phyloP scores from a whole-genome alignment of 2,113 vertebrate species.

The Atherinomorus stipes region DNA sequence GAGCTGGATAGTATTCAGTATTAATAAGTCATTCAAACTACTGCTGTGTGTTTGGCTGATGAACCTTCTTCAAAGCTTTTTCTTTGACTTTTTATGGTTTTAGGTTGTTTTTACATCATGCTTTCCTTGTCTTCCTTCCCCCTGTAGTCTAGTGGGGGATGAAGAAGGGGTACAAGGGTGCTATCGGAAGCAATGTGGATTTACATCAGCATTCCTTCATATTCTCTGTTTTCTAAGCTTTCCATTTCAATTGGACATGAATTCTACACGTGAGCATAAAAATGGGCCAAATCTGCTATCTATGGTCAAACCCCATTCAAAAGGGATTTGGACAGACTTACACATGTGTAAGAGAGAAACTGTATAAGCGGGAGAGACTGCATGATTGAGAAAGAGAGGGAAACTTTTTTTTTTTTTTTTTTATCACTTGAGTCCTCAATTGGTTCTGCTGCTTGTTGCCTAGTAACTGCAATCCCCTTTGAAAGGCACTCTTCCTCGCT shows the following conservation, averaged over 20 bases:
- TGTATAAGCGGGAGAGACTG: slow-evolving; percentile 35
- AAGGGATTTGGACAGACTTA: slow-evolving; percentile 62
- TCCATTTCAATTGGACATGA: slow-evolving; percentile 52
- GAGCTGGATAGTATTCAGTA: slow-evolving; percentile 14
- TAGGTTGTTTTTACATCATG: neutral
- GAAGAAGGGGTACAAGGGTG: slow-evolving; percentile 12
- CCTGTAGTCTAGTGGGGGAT: neutral
- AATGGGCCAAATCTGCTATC: slow-evolving; percentile 58
- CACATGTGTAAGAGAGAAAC: slow-evolving; percentile 45
- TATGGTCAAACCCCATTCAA: slow-evolving; percentile 63
- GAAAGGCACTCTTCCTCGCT: slow-evolving; percentile 77
- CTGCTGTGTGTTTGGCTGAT: neutral
- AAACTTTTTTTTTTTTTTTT: slow-evolving; percentile 64
- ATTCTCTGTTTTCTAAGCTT: slow-evolving; percentile 42
- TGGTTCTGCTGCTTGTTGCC: slow-evolving; percentile 84
- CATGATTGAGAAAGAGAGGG: slow-evolving; percentile 43
- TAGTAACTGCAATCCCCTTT: slow-evolving; percentile 81
- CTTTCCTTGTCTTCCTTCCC: slow-evolving; percentile 4
- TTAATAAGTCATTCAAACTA: slow-evolving; percentile 19
- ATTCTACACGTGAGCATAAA: slow-evolving; percentile 57
- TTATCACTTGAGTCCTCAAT: slow-evolving; percentile 69
- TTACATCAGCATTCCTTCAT: slow-evolving; percentile 46
- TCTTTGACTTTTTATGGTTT: neutral
- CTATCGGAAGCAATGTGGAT: slow-evolving; percentile 38
- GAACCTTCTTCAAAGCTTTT: neutral